Evolutionary conservation across 2,797 vertebrate genomes (phyloP), one percentile per base, ranked within the genome.

Genomic region (Myripristis murdjan): DNA sequence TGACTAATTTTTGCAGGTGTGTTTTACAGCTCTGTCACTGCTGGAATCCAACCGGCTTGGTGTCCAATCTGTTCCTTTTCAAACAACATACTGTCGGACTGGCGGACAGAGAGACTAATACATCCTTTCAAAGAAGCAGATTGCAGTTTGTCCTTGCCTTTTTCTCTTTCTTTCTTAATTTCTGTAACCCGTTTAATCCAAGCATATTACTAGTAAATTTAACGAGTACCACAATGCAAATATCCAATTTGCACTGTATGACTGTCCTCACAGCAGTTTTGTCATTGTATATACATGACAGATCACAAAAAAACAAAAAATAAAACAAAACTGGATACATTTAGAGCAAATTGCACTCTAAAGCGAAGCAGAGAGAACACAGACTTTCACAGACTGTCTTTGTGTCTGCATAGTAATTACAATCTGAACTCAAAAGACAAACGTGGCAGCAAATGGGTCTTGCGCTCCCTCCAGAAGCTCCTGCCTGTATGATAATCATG

Each of bases 351-450:
- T 16, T 35, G 52, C 28, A 33, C 31, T 35, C 31, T 20, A 70
- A 54, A 43, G 64, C 11, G 56, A 18, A 26, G 4, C 6, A 1
- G 15, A 4, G 33, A 11, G 9, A 67, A 47, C 44, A 52, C 3
- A 39, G 16, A 35, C 28, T 53, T 60, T n/a, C n/a, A n/a, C n/a
- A n/a, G n/a, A n/a, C n/a, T n/a, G n/a, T 47, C 56, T 31, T 16
- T 14, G 52, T 8, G 54, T 37, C 51, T 6, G 28, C 8, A 46
- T 70, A 39, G 62, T 75, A 60, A 73, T 63, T n/a, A n/a, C n/a
- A n/a, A n/a, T n/a, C n/a, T n/a, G n/a, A 23, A n/a, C 69, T 55
- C 39, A 37, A 60, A 70, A 71, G 70, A 68, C 72, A 69, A 24
- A 48, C 14, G 8, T 8, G 18, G 59, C 55, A 59, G 59, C 69